These are phyloP conservation scores for Apotomis turbidana DNA, from an alignment of 2,888 invertebrate genomes.

Conservation along the genomic window DNA sequence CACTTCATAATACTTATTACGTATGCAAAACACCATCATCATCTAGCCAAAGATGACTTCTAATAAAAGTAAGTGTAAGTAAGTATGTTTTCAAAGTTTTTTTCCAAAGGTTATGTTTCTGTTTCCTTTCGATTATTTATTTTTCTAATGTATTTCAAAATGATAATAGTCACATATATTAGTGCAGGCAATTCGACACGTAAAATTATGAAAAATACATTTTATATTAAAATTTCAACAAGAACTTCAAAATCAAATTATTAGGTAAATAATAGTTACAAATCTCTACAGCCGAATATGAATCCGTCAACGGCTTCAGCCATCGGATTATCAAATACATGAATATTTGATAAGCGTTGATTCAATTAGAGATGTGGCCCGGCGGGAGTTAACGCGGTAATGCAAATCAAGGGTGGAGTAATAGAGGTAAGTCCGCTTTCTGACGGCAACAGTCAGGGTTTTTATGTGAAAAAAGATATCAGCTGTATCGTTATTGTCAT, in stretches of 20 bases:
- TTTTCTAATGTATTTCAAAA: too few species aligned
- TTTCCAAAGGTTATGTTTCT: too few species aligned
- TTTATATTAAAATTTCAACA: too few species aligned
- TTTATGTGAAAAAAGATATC: neutral
- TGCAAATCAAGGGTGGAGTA: conserved; percentile 32
- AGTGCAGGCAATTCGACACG: too few species aligned
- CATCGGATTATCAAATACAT: conserved; percentile 77
- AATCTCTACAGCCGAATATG: conserved; percentile 50
- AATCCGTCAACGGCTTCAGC: conserved; percentile 58
- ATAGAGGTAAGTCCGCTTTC: conserved; percentile 1
- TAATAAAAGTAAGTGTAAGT: too few species aligned
- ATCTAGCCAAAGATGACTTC: too few species aligned
- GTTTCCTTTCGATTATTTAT: too few species aligned
- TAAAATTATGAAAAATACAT: too few species aligned
- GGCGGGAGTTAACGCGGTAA: conserved; percentile 54
- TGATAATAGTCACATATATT: too few species aligned
- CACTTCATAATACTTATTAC: too few species aligned
- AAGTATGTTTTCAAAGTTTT: too few species aligned
- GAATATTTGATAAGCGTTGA: conserved; percentile 80
- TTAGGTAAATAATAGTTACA: neutral
- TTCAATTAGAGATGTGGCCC: conserved; percentile 71
- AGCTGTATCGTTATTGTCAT: neutral
- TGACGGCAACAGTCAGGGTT: neutral
- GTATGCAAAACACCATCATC: too few species aligned
- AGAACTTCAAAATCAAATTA: neutral